phyloP scores from a whole-genome alignment of 2,888 invertebrate species.

The Pyrochroa serraticornis region DNA sequence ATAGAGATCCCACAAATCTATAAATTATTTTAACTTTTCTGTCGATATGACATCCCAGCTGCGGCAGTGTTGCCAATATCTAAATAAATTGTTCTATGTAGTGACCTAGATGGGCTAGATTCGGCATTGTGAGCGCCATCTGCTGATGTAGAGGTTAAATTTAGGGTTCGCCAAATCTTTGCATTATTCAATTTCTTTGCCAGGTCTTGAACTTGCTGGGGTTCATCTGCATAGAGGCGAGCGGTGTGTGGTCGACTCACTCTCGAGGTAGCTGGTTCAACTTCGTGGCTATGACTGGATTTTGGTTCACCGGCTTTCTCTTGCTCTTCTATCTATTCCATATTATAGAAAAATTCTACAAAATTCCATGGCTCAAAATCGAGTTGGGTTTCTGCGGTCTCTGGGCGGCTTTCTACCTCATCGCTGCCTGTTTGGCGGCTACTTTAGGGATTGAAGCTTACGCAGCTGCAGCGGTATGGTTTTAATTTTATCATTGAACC shows the following conservation, averaged over 20 bases:
- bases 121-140: too few species aligned
- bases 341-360: slow-evolving; percentile 81
- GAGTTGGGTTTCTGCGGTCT: slow-evolving; percentile 78
- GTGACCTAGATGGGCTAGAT: too few species aligned
- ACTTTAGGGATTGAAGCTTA: slow-evolving; percentile 66
- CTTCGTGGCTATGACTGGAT: slow-evolving; percentile 80
- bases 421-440: slow-evolving; percentile 75
- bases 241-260: slow-evolving; percentile 48
- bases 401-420: slow-evolving; percentile 77
- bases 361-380: slow-evolving; percentile 85
- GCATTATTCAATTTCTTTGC: too few species aligned
- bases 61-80: too few species aligned
- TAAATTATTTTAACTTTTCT: too few species aligned
- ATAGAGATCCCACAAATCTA: too few species aligned
- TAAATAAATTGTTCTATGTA: too few species aligned
- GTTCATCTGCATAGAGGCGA: slow-evolving; percentile 78
- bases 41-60: too few species aligned
- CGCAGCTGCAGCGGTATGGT: slow-evolving; percentile 76
- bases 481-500: background rate
- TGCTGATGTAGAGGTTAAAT: too few species aligned
- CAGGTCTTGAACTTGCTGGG: slow-evolving; percentile 75
- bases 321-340: slow-evolving; percentile 84
- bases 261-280: slow-evolving; percentile 76
- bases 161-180: too few species aligned
- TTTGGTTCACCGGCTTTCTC: slow-evolving; percentile 83